A percentile compares a stretch with the other conserved stretches of the same genome.
Conservation (phyloP, 2,888 invertebrate species). For the Mactromeris polynyma region DNA sequence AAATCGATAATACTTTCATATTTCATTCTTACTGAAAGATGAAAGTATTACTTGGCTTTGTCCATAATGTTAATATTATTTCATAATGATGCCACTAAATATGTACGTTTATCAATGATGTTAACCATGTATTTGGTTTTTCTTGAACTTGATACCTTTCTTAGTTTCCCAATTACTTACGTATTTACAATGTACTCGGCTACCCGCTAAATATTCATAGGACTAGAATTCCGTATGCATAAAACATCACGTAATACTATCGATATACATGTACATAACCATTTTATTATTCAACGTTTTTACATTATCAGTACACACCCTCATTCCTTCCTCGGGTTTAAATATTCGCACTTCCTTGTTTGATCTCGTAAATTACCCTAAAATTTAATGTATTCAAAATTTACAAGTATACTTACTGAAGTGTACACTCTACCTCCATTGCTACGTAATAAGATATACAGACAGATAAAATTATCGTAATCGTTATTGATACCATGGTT, state of each 20-base stretch:
- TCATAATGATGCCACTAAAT: no score
- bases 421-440: no score
- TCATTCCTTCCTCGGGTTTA: not conserved
- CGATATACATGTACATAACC: not conserved
- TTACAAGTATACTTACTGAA: not conserved
- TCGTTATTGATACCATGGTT: not conserved
- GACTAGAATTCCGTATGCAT: not conserved
- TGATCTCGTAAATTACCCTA: not conserved
- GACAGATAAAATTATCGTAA: not conserved
- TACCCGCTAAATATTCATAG: not conserved
- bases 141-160: not conserved
- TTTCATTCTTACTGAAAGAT: no score
- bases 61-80: no score
- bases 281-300: not conserved
- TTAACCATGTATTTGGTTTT: not conserved
- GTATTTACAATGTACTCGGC: no score
- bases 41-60: no score
- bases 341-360: not conserved
- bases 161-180: no score
- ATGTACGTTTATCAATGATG: no score
- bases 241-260: not conserved
- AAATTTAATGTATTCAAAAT: not conserved
- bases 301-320: not conserved
- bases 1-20: no score
- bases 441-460: no score